phyloP scores from a whole-genome alignment of 2,113 vertebrate genomes.

The Nothoprocta pentlandii region DNA sequence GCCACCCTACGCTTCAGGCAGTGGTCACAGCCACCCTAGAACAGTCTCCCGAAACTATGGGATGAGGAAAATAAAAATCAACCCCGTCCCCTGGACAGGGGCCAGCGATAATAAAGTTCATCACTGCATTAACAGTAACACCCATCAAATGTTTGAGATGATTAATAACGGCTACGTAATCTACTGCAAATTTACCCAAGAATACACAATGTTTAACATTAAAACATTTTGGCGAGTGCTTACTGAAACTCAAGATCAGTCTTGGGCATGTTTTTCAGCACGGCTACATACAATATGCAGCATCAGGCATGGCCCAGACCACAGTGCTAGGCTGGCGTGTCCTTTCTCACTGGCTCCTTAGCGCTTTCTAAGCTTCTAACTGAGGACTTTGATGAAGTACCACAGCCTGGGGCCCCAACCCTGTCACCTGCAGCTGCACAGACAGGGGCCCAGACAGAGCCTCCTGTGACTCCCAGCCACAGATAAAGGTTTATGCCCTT shows the following conservation, averaged over 20 bases:
- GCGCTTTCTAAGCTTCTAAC: neutral
- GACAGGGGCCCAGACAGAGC: neutral
- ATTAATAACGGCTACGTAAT: neutral
- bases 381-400: neutral
- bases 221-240: neutral
- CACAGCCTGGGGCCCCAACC: neutral
- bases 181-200: neutral
- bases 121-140: neutral
- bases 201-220: neutral
- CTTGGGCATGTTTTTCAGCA: neutral
- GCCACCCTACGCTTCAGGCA: neutral
- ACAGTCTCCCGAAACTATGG: neutral
- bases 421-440: neutral
- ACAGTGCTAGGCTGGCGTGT: neutral
- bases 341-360: neutral
- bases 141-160: neutral
- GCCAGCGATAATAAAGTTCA: neutral
- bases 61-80: neutral
- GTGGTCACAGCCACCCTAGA: neutral
- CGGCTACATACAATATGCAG: neutral
- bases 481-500: conserved; percentile 20
- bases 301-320: neutral
- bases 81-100: neutral
- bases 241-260: neutral
- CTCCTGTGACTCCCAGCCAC: neutral